A percentile compares a stretch with the other conserved stretches of the same genome.
Conservation (phyloP, 2,888 invertebrate genomes). For the Malacosoma neustria region DNA sequence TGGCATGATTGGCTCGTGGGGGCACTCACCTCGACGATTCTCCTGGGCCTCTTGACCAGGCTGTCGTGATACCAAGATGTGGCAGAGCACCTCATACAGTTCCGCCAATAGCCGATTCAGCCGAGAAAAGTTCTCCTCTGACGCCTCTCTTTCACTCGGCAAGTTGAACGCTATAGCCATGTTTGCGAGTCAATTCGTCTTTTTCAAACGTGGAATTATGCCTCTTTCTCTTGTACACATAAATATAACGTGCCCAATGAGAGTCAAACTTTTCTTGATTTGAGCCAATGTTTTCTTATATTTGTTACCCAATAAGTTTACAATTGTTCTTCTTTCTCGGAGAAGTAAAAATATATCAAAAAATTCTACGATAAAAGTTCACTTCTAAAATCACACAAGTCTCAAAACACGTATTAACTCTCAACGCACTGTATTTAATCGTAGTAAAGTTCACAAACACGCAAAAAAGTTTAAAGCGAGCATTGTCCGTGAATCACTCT, state of each 20-base stretch:
- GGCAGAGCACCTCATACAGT: slow-evolving; percentile 72
- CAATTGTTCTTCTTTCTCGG: slow-evolving; percentile 8
- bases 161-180: slow-evolving; percentile 76
- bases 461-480: slow-evolving; percentile 40
- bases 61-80: slow-evolving; percentile 70
- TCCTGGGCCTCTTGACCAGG: slow-evolving; percentile 65
- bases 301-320: slow-evolving; percentile 6
- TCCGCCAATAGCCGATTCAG: slow-evolving; percentile 73
- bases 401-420: slow-evolving; percentile 43
- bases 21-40: slow-evolving; percentile 70
- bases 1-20: slow-evolving; percentile 66
- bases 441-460: slow-evolving; percentile 46
- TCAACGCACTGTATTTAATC: slow-evolving; percentile 7
- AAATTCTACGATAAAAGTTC: slow-evolving; percentile 34
- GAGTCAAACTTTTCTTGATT: slow-evolving; percentile 23
- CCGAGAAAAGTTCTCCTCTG: slow-evolving; percentile 73
- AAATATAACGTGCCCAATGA: slow-evolving; percentile 46
- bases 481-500: slow-evolving; percentile 60
- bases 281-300: not conserved
- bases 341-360: slow-evolving; percentile 17
- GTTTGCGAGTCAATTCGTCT: slow-evolving; percentile 34
- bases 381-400: slow-evolving; percentile 38
- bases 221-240: slow-evolving; percentile 64
- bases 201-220: slow-evolving; percentile 63
- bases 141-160: slow-evolving; percentile 71